Evolutionary conservation across 2,888 invertebrate species (phyloP).

Genomic region (Drosophila meridionalis): DNA sequence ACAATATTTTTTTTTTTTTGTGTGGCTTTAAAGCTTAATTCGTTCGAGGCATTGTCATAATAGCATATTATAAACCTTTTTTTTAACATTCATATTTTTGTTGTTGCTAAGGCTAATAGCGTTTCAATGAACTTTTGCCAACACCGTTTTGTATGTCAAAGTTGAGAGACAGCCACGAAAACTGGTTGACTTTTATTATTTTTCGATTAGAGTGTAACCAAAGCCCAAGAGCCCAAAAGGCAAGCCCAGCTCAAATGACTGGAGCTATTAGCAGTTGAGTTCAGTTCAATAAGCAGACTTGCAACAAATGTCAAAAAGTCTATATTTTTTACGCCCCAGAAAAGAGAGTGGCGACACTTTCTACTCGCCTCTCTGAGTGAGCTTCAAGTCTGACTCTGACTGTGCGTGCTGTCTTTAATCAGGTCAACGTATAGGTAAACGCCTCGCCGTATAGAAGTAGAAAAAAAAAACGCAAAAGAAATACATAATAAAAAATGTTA

Average conservation of each 20-base stretch:
- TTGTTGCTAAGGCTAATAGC: not conserved
- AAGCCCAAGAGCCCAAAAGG: not conserved
- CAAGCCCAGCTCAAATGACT: slow-evolving; percentile 13
- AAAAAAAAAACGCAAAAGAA: slow-evolving; percentile 16
- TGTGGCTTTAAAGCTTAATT: slow-evolving; percentile 27
- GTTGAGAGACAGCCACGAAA: slow-evolving; percentile 47
- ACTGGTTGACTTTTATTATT: slow-evolving; percentile 55
- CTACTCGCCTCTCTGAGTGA: slow-evolving; percentile 41
- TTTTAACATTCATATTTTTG: slow-evolving; percentile 1
- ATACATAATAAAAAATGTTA: slow-evolving; percentile 12
- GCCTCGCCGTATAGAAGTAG: slow-evolving; percentile 29
- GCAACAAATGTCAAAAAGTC: slow-evolving; percentile 41
- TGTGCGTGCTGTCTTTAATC: slow-evolving; percentile 62
- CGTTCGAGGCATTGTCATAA: slow-evolving; percentile 44
- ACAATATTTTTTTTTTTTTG: slow-evolving; percentile 17
- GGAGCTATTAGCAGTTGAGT: not conserved
- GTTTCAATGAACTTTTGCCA: slow-evolving; percentile 61
- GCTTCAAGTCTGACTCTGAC: slow-evolving; percentile 31
- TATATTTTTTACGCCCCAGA: slow-evolving; percentile 11
- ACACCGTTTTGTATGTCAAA: slow-evolving; percentile 52
- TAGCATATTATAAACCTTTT: slow-evolving; percentile 41
- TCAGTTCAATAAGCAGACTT: slow-evolving; percentile 46
- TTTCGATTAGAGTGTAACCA: slow-evolving; percentile 42
- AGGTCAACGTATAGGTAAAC: slow-evolving; percentile 46
- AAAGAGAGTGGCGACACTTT: slow-evolving; percentile 68